Conservation (phyloP, 2,113 vertebrate genomes). For the Himantopus leucocephalus region DNA sequence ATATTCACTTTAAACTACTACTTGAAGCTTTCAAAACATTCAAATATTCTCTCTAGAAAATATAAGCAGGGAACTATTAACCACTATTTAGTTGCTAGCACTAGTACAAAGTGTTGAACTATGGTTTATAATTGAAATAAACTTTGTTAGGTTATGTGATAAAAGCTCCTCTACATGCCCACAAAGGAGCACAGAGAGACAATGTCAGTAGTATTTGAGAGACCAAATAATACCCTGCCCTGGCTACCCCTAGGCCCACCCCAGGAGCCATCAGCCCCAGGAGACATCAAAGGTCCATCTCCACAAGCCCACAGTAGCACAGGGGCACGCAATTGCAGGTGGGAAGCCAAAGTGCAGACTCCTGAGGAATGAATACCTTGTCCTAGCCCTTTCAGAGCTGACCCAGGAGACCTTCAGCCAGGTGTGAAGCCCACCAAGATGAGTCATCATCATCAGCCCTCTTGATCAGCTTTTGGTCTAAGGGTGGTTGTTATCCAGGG, state of each 20-base stretch:
- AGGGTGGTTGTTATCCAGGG: neutral
- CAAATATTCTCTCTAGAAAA: neutral
- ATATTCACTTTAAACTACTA: neutral
- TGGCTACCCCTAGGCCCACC: neutral
- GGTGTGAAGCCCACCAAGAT: neutral
- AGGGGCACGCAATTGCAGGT: rapidly evolving
- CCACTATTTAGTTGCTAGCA: neutral
- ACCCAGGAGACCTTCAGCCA: neutral
- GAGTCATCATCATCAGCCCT: neutral
- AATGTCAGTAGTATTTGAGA: neutral
- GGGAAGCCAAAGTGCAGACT: neutral
- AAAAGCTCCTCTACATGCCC: neutral
- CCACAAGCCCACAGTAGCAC: neutral
- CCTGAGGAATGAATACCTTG: neutral
- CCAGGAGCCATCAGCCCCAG: neutral
- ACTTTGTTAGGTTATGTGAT: neutral
- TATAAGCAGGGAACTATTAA: neutral
- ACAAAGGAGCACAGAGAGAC: neutral
- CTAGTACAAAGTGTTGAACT: neutral
- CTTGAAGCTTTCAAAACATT: neutral
- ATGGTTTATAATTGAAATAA: neutral
- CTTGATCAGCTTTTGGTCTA: neutral
- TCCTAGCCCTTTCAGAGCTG: neutral
- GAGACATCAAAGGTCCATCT: neutral
- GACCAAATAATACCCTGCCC: neutral